These are phyloP conservation scores for Gadus chalcogrammus DNA, from an alignment of 2,113 vertebrate genomes.

Conservation along the genomic window DNA sequence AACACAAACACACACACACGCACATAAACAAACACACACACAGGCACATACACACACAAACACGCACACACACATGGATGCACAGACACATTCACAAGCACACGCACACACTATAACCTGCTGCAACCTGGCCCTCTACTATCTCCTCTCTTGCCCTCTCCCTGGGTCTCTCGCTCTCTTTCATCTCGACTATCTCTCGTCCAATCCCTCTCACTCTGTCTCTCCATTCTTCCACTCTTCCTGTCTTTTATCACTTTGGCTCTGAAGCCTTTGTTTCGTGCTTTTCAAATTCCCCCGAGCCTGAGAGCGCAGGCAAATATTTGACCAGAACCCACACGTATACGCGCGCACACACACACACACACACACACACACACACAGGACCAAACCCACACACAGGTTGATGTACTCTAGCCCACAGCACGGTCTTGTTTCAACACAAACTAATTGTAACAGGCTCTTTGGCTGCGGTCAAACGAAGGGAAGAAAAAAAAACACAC, in stretches of 20 bases:
- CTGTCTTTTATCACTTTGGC: conserved; percentile 74
- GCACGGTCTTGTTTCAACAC: conserved; percentile 44
- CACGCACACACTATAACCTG: conserved; percentile 36
- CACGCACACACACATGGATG: conserved; percentile 33
- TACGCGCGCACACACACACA: not conserved
- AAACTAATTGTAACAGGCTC: conserved; percentile 28
- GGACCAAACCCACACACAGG: not conserved
- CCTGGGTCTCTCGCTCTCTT: conserved; percentile 42
- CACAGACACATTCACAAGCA: conserved; percentile 29
- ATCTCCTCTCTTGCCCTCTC: conserved; percentile 34
- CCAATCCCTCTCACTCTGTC: conserved; percentile 59
- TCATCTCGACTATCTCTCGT: conserved; percentile 64
- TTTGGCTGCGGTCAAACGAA: conserved; percentile 21
- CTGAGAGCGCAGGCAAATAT: conserved; percentile 71
- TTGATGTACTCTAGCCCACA: conserved; percentile 5
- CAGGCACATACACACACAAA: conserved; percentile 33
- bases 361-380: not conserved
- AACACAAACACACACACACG: not conserved
- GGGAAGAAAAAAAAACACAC: not conserved
- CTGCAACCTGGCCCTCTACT: conserved; percentile 54
- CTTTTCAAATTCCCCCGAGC: conserved; percentile 45
- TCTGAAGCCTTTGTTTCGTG: conserved; percentile 62
- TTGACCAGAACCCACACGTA: conserved; percentile 56
- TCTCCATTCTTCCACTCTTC: conserved; percentile 67
- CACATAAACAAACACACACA: conserved; percentile 36